A percentile compares a stretch with the other conserved stretches of the same genome.
Conservation (phyloP, 23 tunicate genomes). For the Clavelina lepadiformis region DNA sequence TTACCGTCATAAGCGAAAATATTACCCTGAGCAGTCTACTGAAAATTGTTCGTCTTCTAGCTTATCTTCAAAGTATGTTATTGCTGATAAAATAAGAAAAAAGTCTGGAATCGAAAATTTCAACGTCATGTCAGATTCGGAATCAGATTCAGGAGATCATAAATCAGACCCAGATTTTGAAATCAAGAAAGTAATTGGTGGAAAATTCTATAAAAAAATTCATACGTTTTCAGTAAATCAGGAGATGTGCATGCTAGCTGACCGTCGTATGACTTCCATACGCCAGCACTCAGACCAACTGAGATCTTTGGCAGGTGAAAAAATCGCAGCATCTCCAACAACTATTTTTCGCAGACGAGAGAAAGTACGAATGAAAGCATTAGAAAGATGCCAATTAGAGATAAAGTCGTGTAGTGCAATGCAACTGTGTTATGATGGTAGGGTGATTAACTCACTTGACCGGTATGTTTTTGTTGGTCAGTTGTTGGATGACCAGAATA, state of each 20-base stretch:
- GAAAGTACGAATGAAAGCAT: slow-evolving; percentile 7
- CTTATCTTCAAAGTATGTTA: too few relatives aligned
- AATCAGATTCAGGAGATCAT: too few relatives aligned
- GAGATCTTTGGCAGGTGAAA: not conserved
- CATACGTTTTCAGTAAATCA: not conserved
- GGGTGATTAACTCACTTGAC: not conserved
- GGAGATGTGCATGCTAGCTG: slow-evolving; percentile 7
- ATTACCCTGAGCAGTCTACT: too few relatives aligned
- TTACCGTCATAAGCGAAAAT: too few relatives aligned
- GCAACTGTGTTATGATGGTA: slow-evolving; percentile 18
- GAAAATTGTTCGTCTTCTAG: too few relatives aligned
- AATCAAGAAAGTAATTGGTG: not conserved
- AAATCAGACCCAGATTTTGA: too few relatives aligned
- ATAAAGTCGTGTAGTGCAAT: not conserved
- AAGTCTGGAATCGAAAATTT: too few relatives aligned
- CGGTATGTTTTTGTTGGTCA: slow-evolving; percentile 17
- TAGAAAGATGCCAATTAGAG: not conserved
- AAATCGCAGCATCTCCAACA: slow-evolving; percentile 10
- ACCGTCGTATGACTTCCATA: slow-evolving; percentile 7
- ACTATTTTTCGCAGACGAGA: slow-evolving; percentile 6
- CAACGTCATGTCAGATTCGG: too few relatives aligned
- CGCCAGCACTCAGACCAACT: slow-evolving; percentile 21
- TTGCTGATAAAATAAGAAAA: too few relatives aligned
- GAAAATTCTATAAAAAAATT: not conserved
- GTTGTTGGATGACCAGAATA: not conserved